phyloP scores from a whole-genome alignment of 2,888 invertebrate genomes.

The Odontothrips loti region DNA sequence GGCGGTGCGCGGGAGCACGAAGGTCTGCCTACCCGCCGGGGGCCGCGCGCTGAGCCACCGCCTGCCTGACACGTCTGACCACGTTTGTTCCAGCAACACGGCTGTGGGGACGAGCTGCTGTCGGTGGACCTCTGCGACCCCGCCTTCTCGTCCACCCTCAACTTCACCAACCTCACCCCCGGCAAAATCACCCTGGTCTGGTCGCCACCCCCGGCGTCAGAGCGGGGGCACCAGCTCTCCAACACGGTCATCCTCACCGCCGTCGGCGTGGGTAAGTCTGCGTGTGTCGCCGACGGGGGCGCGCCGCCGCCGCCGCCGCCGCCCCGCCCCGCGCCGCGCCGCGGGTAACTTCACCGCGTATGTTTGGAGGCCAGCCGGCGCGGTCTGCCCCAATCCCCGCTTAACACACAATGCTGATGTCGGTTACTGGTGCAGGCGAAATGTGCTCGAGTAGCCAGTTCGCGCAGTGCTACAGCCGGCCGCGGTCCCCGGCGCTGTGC shows the following conservation, averaged over 20 bases:
- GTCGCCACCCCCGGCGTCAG: conserved; percentile 47
- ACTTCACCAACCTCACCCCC: neutral
- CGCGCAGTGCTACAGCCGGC: conserved; percentile 55
- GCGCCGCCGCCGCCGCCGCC: neutral
- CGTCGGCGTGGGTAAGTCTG: conserved; percentile 43
- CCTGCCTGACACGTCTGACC: neutral
- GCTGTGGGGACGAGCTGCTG: conserved; percentile 1
- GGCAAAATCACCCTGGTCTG: neutral
- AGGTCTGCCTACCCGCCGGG: neutral
- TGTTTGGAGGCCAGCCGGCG: neutral
- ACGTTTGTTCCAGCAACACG: conserved; percentile 37
- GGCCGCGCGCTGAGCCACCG: neutral
- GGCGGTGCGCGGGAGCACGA: neutral
- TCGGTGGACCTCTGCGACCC: conserved; percentile 3
- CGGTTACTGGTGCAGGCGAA: conserved; percentile 54
- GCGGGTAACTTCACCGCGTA: neutral
- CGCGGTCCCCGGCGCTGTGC: conserved; percentile 58
- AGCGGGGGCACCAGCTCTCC: conserved; percentile 45
- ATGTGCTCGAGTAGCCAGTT: conserved; percentile 51
- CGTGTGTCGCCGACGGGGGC: conserved; percentile 54
- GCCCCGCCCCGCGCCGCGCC: too few species aligned
- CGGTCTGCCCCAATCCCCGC: neutral
- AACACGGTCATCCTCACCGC: conserved; percentile 27
- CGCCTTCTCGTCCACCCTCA: neutral
- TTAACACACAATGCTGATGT: neutral